Evolutionary conservation across 1,140 invertebrate genomes (phyloP).

Genomic region (Radopholus similis): DNA sequence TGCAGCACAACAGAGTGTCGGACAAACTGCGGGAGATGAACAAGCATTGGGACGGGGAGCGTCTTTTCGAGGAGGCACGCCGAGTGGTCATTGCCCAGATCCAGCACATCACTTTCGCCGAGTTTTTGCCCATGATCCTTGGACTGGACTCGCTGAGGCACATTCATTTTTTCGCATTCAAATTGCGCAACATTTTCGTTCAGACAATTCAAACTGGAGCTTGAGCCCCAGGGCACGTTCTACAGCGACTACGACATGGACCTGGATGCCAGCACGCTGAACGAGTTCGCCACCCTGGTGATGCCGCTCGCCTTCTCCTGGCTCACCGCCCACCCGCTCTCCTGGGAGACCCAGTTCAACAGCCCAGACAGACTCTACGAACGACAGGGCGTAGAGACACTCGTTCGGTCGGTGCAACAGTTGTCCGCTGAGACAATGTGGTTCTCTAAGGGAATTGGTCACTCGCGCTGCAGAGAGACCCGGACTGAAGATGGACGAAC

Average conservation of each 20-base stretch:
- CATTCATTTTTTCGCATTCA: not conserved
- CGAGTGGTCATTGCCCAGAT: conserved; percentile 68
- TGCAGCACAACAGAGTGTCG: not conserved
- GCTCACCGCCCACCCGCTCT: conserved; percentile 5
- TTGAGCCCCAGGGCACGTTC: conserved; percentile 26
- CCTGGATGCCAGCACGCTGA: conserved; percentile 37
- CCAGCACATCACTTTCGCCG: conserved; percentile 59
- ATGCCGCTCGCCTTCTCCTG: conserved; percentile 39
- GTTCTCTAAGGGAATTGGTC: conserved; percentile 40
- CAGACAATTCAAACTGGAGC: conserved; percentile 37
- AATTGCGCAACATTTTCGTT: conserved; percentile 21
- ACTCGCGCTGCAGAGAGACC: conserved; percentile 28
- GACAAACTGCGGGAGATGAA: conserved; percentile 71
- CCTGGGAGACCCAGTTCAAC: conserved; percentile 30
- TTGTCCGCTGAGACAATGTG: not conserved
- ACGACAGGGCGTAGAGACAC: conserved; percentile 29
- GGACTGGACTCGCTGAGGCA: conserved; percentile 46
- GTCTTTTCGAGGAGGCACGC: conserved; percentile 79
- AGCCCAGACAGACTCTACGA: conserved; percentile 40
- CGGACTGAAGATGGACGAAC: conserved; percentile 34
- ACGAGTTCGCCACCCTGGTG: conserved; percentile 43
- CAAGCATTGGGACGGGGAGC: conserved; percentile 91
- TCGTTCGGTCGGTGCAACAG: conserved; percentile 31
- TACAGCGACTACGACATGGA: conserved; percentile 41
- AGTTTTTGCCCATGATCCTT: conserved; percentile 61